These are phyloP conservation scores for Cherax quadricarinatus DNA, from an alignment of 1,140 invertebrate species.

Conservation along the genomic window DNA sequence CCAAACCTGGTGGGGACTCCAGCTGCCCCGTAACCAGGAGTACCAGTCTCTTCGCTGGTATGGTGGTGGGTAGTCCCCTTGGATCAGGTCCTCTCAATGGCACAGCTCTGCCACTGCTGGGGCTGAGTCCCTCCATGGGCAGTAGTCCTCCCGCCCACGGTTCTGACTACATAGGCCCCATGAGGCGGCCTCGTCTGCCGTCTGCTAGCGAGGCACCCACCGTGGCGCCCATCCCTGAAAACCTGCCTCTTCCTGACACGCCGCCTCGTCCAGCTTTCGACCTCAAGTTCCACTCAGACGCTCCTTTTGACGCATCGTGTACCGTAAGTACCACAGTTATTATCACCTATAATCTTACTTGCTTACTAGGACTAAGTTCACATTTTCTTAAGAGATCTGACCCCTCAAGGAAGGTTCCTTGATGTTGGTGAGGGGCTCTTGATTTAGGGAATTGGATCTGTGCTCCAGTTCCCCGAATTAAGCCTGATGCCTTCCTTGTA, in stretches of 20 bases:
- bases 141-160: conserved; percentile 4
- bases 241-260: conserved; percentile 45
- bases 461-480: too few species aligned
- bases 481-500: too few species aligned
- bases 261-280: conserved; percentile 16
- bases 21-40: background rate
- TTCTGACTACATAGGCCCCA: conserved; percentile 28
- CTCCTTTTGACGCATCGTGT: background rate
- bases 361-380: background rate
- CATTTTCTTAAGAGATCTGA: too few species aligned
- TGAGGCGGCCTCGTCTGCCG: conserved; percentile 46
- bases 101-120: conserved; percentile 42
- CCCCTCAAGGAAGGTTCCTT: too few species aligned
- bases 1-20: background rate
- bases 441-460: too few species aligned
- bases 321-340: background rate
- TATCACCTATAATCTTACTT: background rate
- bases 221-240: conserved; percentile 55
- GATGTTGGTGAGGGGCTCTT: too few species aligned
- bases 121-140: background rate
- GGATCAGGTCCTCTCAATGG: conserved; percentile 56
- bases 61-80: conserved; percentile 57
- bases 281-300: background rate
- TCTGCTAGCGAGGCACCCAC: conserved; percentile 58
- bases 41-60: conserved; percentile 33